phyloP scores from a whole-genome alignment of 2,113 vertebrate genomes.

The Synodontis membranacea region DNA sequence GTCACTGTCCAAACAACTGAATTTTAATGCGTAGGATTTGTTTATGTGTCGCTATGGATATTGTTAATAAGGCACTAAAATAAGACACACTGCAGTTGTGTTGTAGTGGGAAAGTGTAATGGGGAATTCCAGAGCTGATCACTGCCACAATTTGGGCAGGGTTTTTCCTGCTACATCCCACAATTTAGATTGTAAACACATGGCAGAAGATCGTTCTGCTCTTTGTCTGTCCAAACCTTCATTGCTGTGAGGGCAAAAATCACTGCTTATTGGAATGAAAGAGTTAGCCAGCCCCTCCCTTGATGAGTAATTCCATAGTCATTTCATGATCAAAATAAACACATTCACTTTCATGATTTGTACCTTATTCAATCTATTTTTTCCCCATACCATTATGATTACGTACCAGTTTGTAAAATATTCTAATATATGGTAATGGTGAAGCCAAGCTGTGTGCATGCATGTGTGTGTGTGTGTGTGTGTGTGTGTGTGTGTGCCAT shows the following conservation, averaged over 20 bases:
- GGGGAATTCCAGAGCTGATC: slow-evolving; percentile 51
- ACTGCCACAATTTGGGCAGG: slow-evolving; percentile 45
- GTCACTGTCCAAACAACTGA: not conserved
- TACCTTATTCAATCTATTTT: not conserved
- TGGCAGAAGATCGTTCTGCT: slow-evolving; percentile 37
- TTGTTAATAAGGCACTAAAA: slow-evolving; percentile 24
- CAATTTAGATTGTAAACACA: slow-evolving; percentile 52
- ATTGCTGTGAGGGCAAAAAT: slow-evolving; percentile 13
- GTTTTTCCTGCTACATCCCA: slow-evolving; percentile 43
- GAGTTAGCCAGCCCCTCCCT: slow-evolving; percentile 29
- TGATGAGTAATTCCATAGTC: slow-evolving; percentile 18
- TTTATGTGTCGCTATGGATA: slow-evolving; percentile 16
- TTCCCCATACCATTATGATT: not conserved
- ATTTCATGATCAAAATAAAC: slow-evolving; percentile 26
- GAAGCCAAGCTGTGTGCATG: not conserved
- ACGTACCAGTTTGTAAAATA: not conserved
- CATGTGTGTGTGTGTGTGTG: not conserved
- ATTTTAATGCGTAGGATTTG: not conserved
- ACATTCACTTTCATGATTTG: not conserved
- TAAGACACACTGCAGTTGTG: slow-evolving; percentile 36
- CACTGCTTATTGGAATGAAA: slow-evolving; percentile 28
- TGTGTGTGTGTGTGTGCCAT: not conserved
- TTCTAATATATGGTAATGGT: not conserved
- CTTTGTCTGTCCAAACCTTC: slow-evolving; percentile 41
- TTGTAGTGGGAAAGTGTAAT: slow-evolving; percentile 24